Base-by-base conservation (phyloP, 1,140 invertebrate genomes). In the Catajapyx aquilonaris region DNA sequence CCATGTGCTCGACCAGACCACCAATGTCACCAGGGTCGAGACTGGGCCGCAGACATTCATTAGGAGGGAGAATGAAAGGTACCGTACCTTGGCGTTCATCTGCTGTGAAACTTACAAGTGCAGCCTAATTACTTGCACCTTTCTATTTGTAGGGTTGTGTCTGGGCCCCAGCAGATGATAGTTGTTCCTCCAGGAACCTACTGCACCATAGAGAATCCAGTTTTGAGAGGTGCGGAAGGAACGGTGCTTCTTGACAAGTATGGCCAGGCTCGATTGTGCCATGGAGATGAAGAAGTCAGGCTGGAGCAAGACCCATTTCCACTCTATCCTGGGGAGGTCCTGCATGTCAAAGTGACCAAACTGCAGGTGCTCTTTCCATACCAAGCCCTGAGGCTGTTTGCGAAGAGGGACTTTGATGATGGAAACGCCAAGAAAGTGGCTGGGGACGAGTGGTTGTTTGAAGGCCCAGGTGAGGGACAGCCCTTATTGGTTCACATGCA, bases 301-400 rank as follows among this genome's bases (percentile, higher is more conserved):
- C 48, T 65, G 15, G 51, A 60, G 15, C 61, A 64, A 41, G 64
- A 65, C n/a, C 64, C 64, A 4, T 66, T 66, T 42, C 64, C 64
- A 13, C 48, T 66, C 4, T 66, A 62, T 46, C 64, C 64, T 17
- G 64, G 64, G 9, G 64, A 66, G 45, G 39, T 51, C 13, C 4
- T 19, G 17, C 13, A 18, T 3, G 17, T 19, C 4, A 16, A 34
- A 43, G 53, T 63, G 3, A 56, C 57, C 11, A 48, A 53, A 16
- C 41, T 66, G 31, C 59, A 56, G 48, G 52, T 64, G 13, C 60
- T 65, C 9, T 46, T 49, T 15, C 47, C 60, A n/a, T 60, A 62
- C 44, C 44, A 51, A 16, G 62, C 62, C 4, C 44, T 65, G 1
- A 43, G 54, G 13, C 43, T 65, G 7, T 43, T 48, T 39, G 55